phyloP scores from a whole-genome alignment of 1,140 invertebrate genomes.

The Apis mellifera region Amel_HAv3.1 CM009944.2:6360501-6361000 shows the following conservation, averaged over 20 bases:
- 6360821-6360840: conserved; percentile 24
- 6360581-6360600: conserved; percentile 36
- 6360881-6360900: neutral
- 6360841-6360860: neutral
- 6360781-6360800: conserved; percentile 52
- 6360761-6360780: conserved; percentile 40
- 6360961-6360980: neutral
- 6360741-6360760: conserved; percentile 23
- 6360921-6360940: neutral
- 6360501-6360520: conserved; percentile 8
- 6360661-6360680: neutral
- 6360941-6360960: neutral
- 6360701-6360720: neutral
- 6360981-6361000: neutral
- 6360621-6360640: conserved; percentile 65
- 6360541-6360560: conserved; percentile 78
- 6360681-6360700: neutral
- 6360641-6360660: conserved; percentile 52
- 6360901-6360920: neutral
- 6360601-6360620: conserved; percentile 38
- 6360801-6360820: conserved; percentile 61
- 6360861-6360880: neutral
- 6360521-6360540: conserved; percentile 64
- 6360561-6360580: conserved; percentile 75
- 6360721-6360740: neutral